Percentiles rank a stretch among this genome's conserved stretches.
Conservation (phyloP, 2,888 invertebrate genomes). For the Pheosia tremula region DNA sequence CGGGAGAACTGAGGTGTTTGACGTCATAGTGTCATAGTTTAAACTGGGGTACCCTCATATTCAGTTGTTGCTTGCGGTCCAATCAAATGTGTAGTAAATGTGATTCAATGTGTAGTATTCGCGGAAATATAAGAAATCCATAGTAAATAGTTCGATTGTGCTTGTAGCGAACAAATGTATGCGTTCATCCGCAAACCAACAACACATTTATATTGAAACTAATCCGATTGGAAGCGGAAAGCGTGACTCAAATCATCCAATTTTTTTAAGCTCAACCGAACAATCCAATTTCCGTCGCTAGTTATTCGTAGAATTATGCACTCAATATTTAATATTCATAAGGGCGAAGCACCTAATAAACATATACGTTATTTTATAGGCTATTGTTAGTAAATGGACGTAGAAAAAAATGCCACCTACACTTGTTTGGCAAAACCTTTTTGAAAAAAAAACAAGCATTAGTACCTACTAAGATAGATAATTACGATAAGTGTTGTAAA, state of each 20-base stretch:
- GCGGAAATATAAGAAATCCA: background rate
- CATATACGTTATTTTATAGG: conserved; percentile 33
- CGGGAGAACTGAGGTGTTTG: no score
- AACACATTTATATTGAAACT: conserved; percentile 1
- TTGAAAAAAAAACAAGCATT: background rate
- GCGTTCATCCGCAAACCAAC: background rate
- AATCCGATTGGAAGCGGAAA: conserved; percentile 18
- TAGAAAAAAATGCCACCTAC: background rate
- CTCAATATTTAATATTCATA: conserved; percentile 37
- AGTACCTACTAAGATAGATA: background rate
- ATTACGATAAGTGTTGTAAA: background rate
- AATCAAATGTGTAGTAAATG: no score
- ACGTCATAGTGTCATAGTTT: no score
- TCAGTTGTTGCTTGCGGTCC: no score
- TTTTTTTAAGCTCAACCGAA: conserved; percentile 28
- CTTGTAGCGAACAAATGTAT: background rate
- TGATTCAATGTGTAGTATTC: no score
- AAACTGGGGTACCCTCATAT: no score
- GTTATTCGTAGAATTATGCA: conserved; percentile 39
- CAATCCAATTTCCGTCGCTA: conserved; percentile 32
- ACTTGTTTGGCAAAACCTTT: conserved; percentile 3
- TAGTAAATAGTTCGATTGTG: background rate
- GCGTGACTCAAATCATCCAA: conserved; percentile 28
- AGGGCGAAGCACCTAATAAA: conserved; percentile 24
- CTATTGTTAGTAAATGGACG: conserved; percentile 28